Base-by-base conservation (phyloP, 2,797 vertebrate species). In the Gastrophryne carolinensis region DNA sequence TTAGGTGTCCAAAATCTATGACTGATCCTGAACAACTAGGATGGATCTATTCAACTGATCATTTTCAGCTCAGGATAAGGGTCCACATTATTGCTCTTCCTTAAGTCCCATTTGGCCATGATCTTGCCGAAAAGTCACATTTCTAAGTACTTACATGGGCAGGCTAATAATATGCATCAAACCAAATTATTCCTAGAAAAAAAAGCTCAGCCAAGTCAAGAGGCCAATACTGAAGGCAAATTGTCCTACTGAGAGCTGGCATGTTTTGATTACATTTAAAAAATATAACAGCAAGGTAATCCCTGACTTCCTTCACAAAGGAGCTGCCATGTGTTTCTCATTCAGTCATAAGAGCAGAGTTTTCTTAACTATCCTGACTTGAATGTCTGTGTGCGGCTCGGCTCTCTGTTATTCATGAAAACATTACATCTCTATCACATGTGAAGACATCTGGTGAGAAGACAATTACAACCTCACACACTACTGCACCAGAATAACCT, bases 221-320 rank as follows among this genome's bases (percentile, higher is more conserved):
- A 37, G 63, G 5, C 13, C 35, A 53, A 7, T 41, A 63, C 52
- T 54, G 17, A 53, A 29, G 64, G 32, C 17, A 64, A 54, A 73
- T 63, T 30, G n/a, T 62, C 44, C 44, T 72, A 7, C 69, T 39
- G 56, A 50, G 56, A 60, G 19, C 54, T 71, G 37, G 56, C 69
- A 62, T 61, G 57, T 62, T 72, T 41, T 54, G 58, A 64, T 54
- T 54, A 15, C 63, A 64, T 37, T 54, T 37, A 19, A 39, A 63
- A 29, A 63, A 73, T 73, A 64, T 63, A 41, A 53, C 58, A 63
- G 35, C 47, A 19, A 62, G 61, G 52, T 73, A 64, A 73, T 73
- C 60, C 60, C 32, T 37, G 4, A 23, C 60, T 73, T 73, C 60
- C 60, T 64, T 30, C 10, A 64, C 44, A 64, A 44, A 62, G 35